Percentiles rank a stretch among this genome's conserved stretches.
Evolutionary conservation across 2,888 invertebrate species (phyloP).

Genomic region (Coecobrya sp.): DNA sequence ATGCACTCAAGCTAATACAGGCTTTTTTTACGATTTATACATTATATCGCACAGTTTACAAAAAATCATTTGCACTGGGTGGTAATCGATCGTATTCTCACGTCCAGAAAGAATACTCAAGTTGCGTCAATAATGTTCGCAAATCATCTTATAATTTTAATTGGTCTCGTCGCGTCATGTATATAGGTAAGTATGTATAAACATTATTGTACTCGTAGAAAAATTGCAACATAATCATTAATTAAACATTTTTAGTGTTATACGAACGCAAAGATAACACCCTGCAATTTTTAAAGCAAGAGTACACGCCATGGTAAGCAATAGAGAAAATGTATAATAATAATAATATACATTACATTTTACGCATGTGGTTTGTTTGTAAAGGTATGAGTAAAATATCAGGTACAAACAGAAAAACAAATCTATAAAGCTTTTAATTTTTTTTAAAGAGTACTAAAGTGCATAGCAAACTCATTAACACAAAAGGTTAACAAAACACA

Average conservation of each 20-base stretch:
- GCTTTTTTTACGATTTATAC: not conserved
- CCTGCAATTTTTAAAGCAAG: too few species aligned
- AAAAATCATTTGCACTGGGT: not conserved
- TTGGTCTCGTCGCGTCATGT: constrained; percentile 14
- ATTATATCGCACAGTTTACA: not conserved
- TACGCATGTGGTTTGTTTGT: not conserved
- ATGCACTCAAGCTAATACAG: not conserved
- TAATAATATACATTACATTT: not conserved
- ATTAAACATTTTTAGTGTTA: not conserved
- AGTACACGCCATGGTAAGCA: too few species aligned
- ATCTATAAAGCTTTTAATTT: constrained; percentile 16
- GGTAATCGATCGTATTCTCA: not conserved
- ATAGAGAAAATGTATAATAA: not conserved
- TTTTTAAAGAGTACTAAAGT: not conserved
- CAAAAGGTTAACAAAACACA: not conserved
- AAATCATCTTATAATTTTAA: not conserved
- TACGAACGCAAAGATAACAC: too few species aligned
- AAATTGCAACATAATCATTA: too few species aligned
- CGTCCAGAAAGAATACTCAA: too few species aligned
- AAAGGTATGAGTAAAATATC: constrained; percentile 36
- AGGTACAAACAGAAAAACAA: constrained; percentile 68
- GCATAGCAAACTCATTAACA: not conserved
- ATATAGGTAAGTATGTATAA: not conserved
- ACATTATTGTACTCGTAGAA: not conserved
- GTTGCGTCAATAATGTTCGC: not conserved